Base-by-base conservation (phyloP, 1,140 invertebrate genomes). In the Mesaphorura yosii region DNA sequence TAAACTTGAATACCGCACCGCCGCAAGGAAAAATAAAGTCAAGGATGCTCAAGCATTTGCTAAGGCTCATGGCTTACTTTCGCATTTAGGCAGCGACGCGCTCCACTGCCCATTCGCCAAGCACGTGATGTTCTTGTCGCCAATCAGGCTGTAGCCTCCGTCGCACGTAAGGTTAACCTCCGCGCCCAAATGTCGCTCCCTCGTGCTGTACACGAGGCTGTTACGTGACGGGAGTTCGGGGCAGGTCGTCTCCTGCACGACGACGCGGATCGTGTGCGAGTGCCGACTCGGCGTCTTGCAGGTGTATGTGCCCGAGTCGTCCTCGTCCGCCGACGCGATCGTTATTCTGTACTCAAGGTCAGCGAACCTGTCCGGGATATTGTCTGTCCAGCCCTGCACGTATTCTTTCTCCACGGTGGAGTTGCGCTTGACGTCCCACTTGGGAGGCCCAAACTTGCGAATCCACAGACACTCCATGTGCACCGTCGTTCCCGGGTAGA, bases 381-480 rank as follows among this genome's bases (percentile, higher is more conserved):
- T 44, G 7, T 47, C 44, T 0, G 82, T 83, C 86, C 86, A 89
- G 15, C 82, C 83, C 68, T 86, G 7, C 10, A 17, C 29, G 25
- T 51, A 51, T n/a, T n/a, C 4, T 41, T 23, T 15, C 46, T 48
- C 14, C 12, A 41, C n/a, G 7, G 7, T 12, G 6, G 17, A 41
- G n/a, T n/a, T n/a, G n/a, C n/a, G n/a, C n/a, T n/a, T n/a, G 37
- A 44, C 27, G 57, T 79, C 82, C 86, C 86, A 88, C 66, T 83
- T 84, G 1, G 86, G 86, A 59, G 81, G 81, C 0, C 86, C 86
- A 60, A 86, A 86, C 48, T 83, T 75, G 51, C 84, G 71, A 67
- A 86, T 83, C 83, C 84, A 89, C 2, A 88, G 69, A 61, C 86
- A 89, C 66, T 89, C 86, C 79, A 89, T 83, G 65, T 88, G 84